Conservation (phyloP, 2,888 invertebrate genomes). For the Leptinotarsa peninsularis region DNA sequence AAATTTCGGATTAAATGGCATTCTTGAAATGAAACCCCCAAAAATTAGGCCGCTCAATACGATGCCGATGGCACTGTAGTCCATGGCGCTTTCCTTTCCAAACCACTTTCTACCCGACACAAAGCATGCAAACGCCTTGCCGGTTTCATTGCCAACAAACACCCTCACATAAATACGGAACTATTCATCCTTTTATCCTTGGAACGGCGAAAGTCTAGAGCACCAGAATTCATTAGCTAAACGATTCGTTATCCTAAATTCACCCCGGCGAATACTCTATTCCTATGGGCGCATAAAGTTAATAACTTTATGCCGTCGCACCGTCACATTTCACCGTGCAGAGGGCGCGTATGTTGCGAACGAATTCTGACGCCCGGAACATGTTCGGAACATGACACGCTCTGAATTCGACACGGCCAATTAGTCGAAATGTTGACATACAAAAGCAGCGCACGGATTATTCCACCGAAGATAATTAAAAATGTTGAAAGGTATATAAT, state of each 20-base stretch:
- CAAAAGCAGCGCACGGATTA: conserved; percentile 26
- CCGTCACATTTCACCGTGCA: conserved; percentile 29
- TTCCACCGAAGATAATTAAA: conserved; percentile 20
- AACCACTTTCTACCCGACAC: conserved; percentile 16
- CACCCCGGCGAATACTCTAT: conserved; percentile 44
- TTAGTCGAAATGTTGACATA: conserved; percentile 23
- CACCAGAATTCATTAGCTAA: conserved; percentile 45
- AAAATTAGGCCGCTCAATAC: no score
- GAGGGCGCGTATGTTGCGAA: conserved; percentile 9
- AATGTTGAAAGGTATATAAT: conserved; percentile 17
- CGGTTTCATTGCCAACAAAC: conserved; percentile 20
- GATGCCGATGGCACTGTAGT: neutral
- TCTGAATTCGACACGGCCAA: conserved; percentile 25
- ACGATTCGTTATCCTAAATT: conserved; percentile 49
- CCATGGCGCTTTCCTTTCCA: neutral
- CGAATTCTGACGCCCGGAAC: conserved; percentile 18
- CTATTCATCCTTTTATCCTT: conserved; percentile 34
- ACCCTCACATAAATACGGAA: conserved; percentile 28
- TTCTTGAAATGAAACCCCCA: no score
- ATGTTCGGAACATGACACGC: conserved; percentile 25
- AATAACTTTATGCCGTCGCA: conserved; percentile 48
- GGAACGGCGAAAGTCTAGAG: conserved; percentile 26
- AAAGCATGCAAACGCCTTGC: conserved; percentile 12
- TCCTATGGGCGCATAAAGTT: conserved; percentile 47
- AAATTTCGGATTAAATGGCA: no score